Evolutionary conservation across 2,888 invertebrate genomes (phyloP).

Genomic region (Lithophane socia): DNA sequence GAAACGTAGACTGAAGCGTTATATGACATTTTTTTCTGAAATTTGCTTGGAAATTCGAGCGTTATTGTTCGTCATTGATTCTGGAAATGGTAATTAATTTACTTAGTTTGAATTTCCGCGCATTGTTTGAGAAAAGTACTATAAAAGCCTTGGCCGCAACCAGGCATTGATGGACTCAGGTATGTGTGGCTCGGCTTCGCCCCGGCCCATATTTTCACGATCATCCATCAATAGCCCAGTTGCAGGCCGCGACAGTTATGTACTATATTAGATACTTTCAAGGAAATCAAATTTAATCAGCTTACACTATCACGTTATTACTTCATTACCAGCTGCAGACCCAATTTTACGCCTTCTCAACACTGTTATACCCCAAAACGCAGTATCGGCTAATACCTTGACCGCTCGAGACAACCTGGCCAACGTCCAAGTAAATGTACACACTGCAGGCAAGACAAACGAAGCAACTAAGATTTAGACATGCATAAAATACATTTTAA

Average conservation of each 20-base stretch:
- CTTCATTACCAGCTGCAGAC: slow-evolving; percentile 41
- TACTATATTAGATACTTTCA: not conserved
- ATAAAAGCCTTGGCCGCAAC: too few species aligned
- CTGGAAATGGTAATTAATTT: too few species aligned
- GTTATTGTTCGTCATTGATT: too few species aligned
- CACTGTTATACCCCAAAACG: slow-evolving; percentile 55
- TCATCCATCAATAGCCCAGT: too few species aligned
- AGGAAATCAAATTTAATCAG: slow-evolving; percentile 21
- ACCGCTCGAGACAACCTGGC: slow-evolving; percentile 65
- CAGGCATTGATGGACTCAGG: too few species aligned
- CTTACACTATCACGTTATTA: slow-evolving; percentile 19
- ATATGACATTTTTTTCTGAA: not conserved
- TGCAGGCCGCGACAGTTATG: too few species aligned
- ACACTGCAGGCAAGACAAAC: slow-evolving; percentile 66
- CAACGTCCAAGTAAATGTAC: slow-evolving; percentile 66
- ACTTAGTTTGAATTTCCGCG: too few species aligned
- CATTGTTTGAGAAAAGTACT: too few species aligned
- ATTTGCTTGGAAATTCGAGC: too few species aligned
- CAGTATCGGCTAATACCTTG: slow-evolving; percentile 63
- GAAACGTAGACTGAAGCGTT: not conserved
- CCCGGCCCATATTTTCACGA: too few species aligned
- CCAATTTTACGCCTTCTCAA: slow-evolving; percentile 56
- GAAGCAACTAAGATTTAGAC: slow-evolving; percentile 68
- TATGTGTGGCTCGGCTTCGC: too few species aligned
- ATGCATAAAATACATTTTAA: slow-evolving; percentile 74